Conservation (phyloP, 1,140 invertebrate species). For the Pseudomyrmex dendroicus region DNA sequence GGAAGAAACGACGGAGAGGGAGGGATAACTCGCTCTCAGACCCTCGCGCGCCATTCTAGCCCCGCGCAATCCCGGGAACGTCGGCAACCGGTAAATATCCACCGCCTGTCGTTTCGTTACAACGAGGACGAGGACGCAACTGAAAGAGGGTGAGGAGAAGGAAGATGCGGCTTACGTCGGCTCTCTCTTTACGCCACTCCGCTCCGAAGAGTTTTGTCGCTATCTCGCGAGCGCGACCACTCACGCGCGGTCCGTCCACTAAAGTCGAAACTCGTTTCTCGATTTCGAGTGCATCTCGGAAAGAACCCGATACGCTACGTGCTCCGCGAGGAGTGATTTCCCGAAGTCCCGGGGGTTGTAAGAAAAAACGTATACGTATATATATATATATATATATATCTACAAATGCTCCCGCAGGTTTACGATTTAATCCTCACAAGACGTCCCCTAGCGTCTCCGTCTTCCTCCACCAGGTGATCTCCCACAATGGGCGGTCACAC, state of each 20-base stretch:
- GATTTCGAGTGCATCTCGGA: background rate
- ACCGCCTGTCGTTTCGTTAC: slow-evolving; percentile 39
- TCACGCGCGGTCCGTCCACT: background rate
- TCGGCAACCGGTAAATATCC: slow-evolving; percentile 70
- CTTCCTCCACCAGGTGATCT: background rate
- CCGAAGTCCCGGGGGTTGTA: background rate
- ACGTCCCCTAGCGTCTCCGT: background rate
- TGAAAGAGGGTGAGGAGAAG: background rate
- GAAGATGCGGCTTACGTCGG: slow-evolving; percentile 51
- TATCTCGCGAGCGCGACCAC: slow-evolving; percentile 5
- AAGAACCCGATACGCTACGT: background rate
- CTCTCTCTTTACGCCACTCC: background rate
- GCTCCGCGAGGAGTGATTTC: background rate
- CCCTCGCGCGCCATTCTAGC: slow-evolving; percentile 46
- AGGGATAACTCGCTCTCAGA: slow-evolving; percentile 53
- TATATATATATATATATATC: background rate
- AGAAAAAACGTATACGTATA: background rate
- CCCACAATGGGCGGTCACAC: too few relatives aligned
- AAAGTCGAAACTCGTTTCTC: slow-evolving; percentile 23
- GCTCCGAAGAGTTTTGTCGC: slow-evolving; percentile 1
- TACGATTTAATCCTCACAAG: slow-evolving; percentile 16
- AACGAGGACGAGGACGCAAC: background rate
- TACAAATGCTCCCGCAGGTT: slow-evolving; percentile 18
- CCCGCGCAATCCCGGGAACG: slow-evolving; percentile 57
- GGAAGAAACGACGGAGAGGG: too few relatives aligned